Conservation (phyloP, 30 jellyfish, hydroid and myxozoan species). For the Haliclystus octoradiatus region DNA sequence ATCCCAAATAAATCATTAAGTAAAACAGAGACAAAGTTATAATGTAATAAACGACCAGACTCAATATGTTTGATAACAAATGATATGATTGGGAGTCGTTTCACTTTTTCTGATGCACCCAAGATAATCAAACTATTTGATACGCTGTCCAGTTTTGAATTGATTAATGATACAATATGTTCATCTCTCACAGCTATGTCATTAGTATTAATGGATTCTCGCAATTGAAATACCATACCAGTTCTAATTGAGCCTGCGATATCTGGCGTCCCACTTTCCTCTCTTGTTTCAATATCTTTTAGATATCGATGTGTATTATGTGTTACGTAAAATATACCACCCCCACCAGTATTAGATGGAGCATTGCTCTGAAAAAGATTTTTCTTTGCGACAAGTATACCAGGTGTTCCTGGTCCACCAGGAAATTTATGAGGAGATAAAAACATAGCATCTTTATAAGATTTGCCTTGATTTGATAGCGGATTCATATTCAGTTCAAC, state of each 20-base stretch:
- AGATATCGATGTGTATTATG: constrained; percentile 57
- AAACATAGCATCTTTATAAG: constrained; percentile 73
- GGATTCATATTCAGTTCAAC: constrained; percentile 85
- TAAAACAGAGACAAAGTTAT: constrained; percentile 63
- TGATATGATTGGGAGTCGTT: constrained; percentile 71
- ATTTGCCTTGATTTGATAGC: constrained; percentile 8
- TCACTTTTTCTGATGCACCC: constrained; percentile 45
- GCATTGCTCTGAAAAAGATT: constrained; percentile 41
- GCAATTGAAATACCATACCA: constrained; percentile 79
- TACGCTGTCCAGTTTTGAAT: too few species aligned
- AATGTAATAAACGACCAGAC: constrained; percentile 77
- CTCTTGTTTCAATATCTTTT: constrained; percentile 81
- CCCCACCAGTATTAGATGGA: constrained; percentile 82
- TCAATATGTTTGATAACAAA: constrained; percentile 47
- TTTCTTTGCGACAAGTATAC: constrained; percentile 75
- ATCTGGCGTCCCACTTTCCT: constrained; percentile 95
- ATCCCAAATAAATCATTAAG: constrained; percentile 84
- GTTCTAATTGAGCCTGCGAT: constrained; percentile 80
- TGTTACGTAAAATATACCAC: constrained; percentile 78
- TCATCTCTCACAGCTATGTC: too few species aligned
- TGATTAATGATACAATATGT: too few species aligned
- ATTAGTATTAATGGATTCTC: too few species aligned
- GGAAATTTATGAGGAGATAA: constrained; percentile 73
- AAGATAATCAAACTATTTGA: constrained; percentile 44
- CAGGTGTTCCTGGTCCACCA: constrained; percentile 98